Evolutionary conservation across 2,797 vertebrate species (phyloP).

Genomic region (Hylomyscus alleni): DNA sequence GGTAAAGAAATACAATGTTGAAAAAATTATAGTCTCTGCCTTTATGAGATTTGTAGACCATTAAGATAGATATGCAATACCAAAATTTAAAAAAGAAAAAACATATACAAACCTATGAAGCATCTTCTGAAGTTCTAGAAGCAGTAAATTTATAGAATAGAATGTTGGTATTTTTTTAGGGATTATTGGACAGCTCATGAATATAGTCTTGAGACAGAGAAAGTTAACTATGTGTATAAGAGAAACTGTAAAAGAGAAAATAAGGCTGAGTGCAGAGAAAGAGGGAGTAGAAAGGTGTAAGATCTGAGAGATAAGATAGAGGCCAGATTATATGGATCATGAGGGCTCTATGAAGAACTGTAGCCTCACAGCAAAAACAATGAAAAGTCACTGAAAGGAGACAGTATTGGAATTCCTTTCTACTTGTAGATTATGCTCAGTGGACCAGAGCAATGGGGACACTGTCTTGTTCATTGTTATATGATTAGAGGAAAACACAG

Average conservation of each 20-base stretch:
- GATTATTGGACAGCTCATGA: background rate
- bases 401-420: background rate
- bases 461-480: background rate
- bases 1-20: background rate
- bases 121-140: slow-evolving; percentile 33
- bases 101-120: background rate
- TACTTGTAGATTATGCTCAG: background rate
- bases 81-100: background rate
- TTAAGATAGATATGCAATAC: background rate
- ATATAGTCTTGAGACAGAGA: background rate
- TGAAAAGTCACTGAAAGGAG: background rate
- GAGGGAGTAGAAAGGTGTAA: background rate
- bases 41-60: background rate
- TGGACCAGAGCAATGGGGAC: background rate
- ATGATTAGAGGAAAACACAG: background rate
- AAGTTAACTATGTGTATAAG: background rate
- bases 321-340: background rate
- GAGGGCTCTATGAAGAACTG: background rate
- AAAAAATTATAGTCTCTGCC: slow-evolving; percentile 9
- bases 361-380: background rate
- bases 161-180: background rate
- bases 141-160: background rate
- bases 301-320: background rate
- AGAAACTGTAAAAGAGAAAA: background rate
- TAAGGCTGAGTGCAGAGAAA: background rate